phyloP scores from a whole-genome alignment of 2,888 invertebrate species.

The Eilema sororculum region DNA sequence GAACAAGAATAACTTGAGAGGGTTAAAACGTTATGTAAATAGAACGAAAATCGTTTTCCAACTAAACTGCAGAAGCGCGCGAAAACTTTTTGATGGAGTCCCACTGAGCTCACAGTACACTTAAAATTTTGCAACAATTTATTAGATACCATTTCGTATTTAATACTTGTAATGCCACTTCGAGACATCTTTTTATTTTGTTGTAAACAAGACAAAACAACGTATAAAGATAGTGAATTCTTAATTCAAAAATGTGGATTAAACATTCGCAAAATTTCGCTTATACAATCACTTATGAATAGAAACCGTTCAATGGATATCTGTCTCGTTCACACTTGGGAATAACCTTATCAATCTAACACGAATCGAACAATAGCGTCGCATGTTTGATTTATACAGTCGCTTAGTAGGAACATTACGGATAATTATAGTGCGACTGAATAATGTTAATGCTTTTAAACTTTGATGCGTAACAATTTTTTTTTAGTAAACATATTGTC shows the following conservation, averaged over 20 bases:
- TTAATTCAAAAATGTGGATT: constrained; percentile 38
- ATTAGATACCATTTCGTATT: constrained; percentile 10
- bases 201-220: not conserved
- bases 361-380: constrained; percentile 87
- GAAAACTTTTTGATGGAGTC: constrained; percentile 78
- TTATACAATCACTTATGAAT: constrained; percentile 78
- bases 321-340: constrained; percentile 85
- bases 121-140: constrained; percentile 49
- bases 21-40: constrained; percentile 77
- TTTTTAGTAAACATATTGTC: constrained; percentile 17
- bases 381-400: constrained; percentile 87
- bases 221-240: constrained; percentile 18
- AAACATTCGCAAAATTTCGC: constrained; percentile 57
- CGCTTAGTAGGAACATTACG: constrained; percentile 87
- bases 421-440: constrained; percentile 82
- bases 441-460: constrained; percentile 70
- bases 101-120: constrained; percentile 60
- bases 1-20: constrained; percentile 69
- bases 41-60: constrained; percentile 74
- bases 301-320: constrained; percentile 80
- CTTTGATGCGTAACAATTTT: constrained; percentile 19
- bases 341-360: constrained; percentile 86
- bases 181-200: not conserved
- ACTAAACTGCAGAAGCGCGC: constrained; percentile 73
- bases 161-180: not conserved